Conservation (phyloP, 92 coral and sea anemone genomes). For the Isaurus tuberculatus region DNA sequence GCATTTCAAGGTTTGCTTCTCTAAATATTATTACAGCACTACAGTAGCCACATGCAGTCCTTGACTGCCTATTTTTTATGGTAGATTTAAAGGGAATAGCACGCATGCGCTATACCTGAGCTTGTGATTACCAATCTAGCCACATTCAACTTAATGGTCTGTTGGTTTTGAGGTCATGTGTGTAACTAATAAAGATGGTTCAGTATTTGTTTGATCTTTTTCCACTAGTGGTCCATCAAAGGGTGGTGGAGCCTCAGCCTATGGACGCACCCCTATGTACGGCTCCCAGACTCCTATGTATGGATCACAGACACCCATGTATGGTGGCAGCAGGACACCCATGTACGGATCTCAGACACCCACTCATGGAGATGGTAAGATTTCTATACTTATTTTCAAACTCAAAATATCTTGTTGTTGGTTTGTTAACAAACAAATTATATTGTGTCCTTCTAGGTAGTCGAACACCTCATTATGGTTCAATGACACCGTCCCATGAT, state of each 20-base stretch:
- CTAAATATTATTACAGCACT: no score
- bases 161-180: no score
- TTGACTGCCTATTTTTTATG: no score
- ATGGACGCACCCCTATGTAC: slow-evolving; percentile 89
- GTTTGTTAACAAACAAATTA: neutral
- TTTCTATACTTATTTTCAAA: neutral
- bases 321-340: slow-evolving; percentile 95
- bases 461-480: slow-evolving; percentile 99
- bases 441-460: slow-evolving; percentile 66
- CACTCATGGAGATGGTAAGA: slow-evolving; percentile 98
- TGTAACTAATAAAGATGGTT: no score
- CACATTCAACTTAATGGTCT: no score
- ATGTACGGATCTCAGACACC: slow-evolving; percentile 99
- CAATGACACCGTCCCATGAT: slow-evolving; percentile 99
- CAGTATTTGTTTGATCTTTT: neutral
- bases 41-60: no score
- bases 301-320: slow-evolving; percentile 98
- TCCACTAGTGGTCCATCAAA: slow-evolving; percentile 80
- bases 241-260: slow-evolving; percentile 79
- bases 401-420: neutral
- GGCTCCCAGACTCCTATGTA: slow-evolving; percentile 99
- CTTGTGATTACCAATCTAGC: no score
- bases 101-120: no score
- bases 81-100: no score
- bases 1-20: no score